Base-by-base conservation (phyloP, 2,797 vertebrate species). In the Eulemur albifrons region DNA sequence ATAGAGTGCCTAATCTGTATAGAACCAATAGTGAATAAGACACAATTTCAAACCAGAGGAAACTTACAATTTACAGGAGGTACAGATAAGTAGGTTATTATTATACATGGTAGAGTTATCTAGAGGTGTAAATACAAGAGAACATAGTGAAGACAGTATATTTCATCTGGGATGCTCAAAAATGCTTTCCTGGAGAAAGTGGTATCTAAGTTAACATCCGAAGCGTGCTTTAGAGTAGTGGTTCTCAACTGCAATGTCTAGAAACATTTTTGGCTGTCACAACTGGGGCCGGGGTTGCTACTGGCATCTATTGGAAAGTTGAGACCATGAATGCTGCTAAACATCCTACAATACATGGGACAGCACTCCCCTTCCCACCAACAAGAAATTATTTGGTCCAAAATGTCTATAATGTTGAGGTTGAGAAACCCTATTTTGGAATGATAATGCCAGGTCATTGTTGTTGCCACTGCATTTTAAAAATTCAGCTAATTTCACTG, bases 261-360 rank as follows among this genome's bases (percentile, higher is more conserved):
- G 80, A 86, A 65, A 90, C 20, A 57, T 48, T 59, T 82, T 50
- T 21, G 7, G 12, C 52, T 57, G 8, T 81, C 45, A 52, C 6
- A 30, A 10, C 0, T 77, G 2, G 3, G 0, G 2, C 2, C 13
- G 27, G 23, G 7, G 4, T 59, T 73, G 32, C 32, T 63, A 18
- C 11, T 82, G 35, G 63, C 35, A 35, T 83, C 17, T 83, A 27
- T 48, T 69, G 14, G 48, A 10, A 27, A 8, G 4, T 35, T 32
- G 15, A 90, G 38, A 30, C 40, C 67, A 79, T 9, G 15, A 32
- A 45, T 43, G 45, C 15, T 25, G n/a, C 32, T 70, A 25, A 50
- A 79, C 5, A 65, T 40, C 5, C 4, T 72, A 7, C 8, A 52
- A 1, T 69, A 7, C 1, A 9, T 57, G 32, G 32, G 38, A 27